phyloP scores from a whole-genome alignment of 2,888 invertebrate species.

The Cordilura impudica region DNA sequence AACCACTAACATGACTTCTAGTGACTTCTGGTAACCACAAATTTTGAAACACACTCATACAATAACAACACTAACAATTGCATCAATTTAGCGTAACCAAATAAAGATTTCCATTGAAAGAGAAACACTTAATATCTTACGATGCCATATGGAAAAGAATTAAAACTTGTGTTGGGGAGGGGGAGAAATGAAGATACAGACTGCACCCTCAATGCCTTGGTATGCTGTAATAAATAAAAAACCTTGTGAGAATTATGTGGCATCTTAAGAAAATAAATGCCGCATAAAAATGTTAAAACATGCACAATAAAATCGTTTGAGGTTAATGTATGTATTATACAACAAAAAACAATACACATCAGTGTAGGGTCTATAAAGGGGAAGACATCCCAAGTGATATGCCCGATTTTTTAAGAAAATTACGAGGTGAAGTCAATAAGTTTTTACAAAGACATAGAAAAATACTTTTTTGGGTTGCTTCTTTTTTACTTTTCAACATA shows the following conservation, averaged over 20 bases:
- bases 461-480: too few relatives aligned
- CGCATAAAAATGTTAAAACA: neutral
- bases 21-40: constrained; percentile 17
- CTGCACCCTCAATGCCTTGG: constrained; percentile 56
- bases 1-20: constrained; percentile 22
- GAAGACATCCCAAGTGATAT: too few relatives aligned
- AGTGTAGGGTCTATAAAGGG: too few relatives aligned
- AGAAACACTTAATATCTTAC: neutral
- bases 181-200: constrained; percentile 10
- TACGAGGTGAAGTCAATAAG: too few relatives aligned
- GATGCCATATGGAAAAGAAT: neutral
- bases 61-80: constrained; percentile 22
- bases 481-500: too few relatives aligned
- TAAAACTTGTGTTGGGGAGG: neutral
- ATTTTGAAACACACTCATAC: constrained; percentile 21
- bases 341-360: too few relatives aligned
- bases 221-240: constrained; percentile 8
- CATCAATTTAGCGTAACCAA: constrained; percentile 20
- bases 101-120: constrained; percentile 19
- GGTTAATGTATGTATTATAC: too few relatives aligned
- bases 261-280: constrained; percentile 19
- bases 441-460: too few relatives aligned
- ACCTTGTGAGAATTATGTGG: constrained; percentile 18
- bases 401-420: too few relatives aligned
- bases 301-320: too few relatives aligned